These are phyloP conservation scores for Lophura nycthemera DNA, from an alignment of 2,113 vertebrate genomes.

Conservation along the genomic window DNA sequence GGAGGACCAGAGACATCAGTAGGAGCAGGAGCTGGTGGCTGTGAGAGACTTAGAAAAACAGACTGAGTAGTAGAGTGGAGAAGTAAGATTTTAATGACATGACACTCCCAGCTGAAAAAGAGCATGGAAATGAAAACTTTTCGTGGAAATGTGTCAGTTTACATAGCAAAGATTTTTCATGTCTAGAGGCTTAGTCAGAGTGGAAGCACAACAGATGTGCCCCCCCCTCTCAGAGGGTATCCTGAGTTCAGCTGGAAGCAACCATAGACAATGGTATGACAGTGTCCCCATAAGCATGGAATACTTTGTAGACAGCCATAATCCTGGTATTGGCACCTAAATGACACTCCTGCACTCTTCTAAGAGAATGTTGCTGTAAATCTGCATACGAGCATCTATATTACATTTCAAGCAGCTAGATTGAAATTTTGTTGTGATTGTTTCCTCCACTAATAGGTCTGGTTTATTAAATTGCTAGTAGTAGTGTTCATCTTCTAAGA, in stretches of 20 bases:
- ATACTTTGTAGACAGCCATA: background rate
- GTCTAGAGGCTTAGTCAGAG: background rate
- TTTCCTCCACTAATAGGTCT: slow-evolving; percentile 2
- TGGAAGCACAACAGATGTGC: background rate
- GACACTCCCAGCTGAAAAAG: background rate
- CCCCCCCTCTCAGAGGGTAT: background rate
- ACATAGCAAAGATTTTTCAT: background rate
- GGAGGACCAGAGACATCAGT: background rate
- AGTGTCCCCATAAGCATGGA: background rate
- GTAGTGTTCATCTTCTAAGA: background rate
- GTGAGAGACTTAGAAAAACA: accelerated
- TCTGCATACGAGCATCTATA: background rate
- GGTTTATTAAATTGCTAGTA: slow-evolving; percentile 1
- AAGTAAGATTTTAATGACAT: background rate
- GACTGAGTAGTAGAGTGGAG: background rate
- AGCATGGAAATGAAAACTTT: background rate
- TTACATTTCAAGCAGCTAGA: background rate
- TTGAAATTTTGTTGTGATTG: background rate
- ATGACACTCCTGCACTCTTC: background rate
- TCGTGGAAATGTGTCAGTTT: background rate
- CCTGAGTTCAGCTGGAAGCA: background rate
- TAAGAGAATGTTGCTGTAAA: background rate
- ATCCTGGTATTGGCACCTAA: background rate
- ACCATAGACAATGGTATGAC: background rate
- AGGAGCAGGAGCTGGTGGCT: background rate